Evolutionary conservation across 2,113 vertebrate species (phyloP).

Genomic region (Phoxinus phoxinus): DNA sequence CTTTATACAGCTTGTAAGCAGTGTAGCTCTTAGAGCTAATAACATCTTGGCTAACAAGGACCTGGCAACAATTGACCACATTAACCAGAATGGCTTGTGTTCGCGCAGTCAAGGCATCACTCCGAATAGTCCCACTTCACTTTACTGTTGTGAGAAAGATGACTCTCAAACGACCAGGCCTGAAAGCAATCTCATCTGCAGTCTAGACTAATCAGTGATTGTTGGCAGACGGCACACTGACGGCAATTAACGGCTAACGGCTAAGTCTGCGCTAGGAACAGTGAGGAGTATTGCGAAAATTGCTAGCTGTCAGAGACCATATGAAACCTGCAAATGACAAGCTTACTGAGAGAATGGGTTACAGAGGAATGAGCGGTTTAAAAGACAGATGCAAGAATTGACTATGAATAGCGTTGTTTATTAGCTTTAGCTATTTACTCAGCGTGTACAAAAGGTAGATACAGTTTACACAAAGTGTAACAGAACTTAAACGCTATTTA

Average conservation of each 20-base stretch:
- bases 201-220: neutral
- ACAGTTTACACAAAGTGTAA: neutral
- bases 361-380: neutral
- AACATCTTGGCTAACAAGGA: constrained; percentile 61
- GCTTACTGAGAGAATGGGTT: neutral
- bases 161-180: neutral
- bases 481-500: neutral
- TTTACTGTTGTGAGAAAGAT: neutral
- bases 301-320: constrained; percentile 20
- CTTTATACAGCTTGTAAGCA: constrained; percentile 67
- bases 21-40: constrained; percentile 66
- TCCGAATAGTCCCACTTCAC: neutral
- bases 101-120: neutral
- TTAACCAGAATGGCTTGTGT: constrained; percentile 42
- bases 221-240: neutral
- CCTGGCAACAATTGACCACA: constrained; percentile 55
- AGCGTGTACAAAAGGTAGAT: neutral
- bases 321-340: constrained; percentile 13
- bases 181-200: constrained; percentile 11
- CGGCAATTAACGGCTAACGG: neutral
- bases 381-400: neutral
- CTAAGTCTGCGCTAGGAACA: neutral
- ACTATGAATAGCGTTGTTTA: neutral
- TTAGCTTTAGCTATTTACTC: neutral
- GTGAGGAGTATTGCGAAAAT: neutral